Percentiles rank a stretch among this genome's conserved stretches.
These are phyloP conservation scores for Salvelinus alpinus DNA, from an alignment of 2,113 vertebrate genomes.

Conservation along the genomic window DNA sequence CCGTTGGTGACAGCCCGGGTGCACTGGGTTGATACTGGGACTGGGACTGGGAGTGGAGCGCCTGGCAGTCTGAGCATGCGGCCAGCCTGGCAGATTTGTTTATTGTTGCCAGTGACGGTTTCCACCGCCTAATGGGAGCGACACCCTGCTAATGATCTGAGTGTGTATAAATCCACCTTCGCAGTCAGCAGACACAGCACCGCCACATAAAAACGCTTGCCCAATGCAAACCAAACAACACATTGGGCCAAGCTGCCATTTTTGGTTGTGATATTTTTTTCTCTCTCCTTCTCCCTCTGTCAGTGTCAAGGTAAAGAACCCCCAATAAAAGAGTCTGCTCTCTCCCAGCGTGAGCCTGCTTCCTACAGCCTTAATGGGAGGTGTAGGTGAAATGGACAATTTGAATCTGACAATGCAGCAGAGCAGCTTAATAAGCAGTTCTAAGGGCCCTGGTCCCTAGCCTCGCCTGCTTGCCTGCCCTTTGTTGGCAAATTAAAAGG, in stretches of 20 bases:
- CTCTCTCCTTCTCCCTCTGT: constrained; percentile 32
- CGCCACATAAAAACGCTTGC: constrained; percentile 86
- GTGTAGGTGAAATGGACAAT: constrained; percentile 88
- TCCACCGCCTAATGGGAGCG: constrained; percentile 95
- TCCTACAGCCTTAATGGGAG: constrained; percentile 85
- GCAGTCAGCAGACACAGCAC: constrained; percentile 86
- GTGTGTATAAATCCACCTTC: constrained; percentile 90
- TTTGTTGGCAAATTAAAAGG: constrained; percentile 76
- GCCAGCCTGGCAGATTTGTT: constrained; percentile 89
- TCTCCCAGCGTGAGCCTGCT: constrained; percentile 86
- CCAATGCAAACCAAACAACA: constrained; percentile 73
- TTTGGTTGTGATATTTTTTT: constrained; percentile 9
- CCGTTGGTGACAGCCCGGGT: constrained; percentile 24
- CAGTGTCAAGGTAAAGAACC: constrained; percentile 79
- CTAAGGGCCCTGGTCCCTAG: constrained; percentile 36
- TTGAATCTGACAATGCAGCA: constrained; percentile 83
- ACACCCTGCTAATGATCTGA: constrained; percentile 92
- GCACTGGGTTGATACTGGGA: background rate
- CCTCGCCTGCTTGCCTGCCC: constrained; percentile 48
- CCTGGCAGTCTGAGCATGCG: constrained; percentile 83
- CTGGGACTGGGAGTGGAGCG: constrained; percentile 63
- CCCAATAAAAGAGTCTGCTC: constrained; percentile 86
- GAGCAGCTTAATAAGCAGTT: constrained; percentile 79
- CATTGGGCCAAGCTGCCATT: background rate
- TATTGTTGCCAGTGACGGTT: constrained; percentile 92